phyloP scores from a whole-genome alignment of 2,113 vertebrate species.

The Grantiella picta region DNA sequence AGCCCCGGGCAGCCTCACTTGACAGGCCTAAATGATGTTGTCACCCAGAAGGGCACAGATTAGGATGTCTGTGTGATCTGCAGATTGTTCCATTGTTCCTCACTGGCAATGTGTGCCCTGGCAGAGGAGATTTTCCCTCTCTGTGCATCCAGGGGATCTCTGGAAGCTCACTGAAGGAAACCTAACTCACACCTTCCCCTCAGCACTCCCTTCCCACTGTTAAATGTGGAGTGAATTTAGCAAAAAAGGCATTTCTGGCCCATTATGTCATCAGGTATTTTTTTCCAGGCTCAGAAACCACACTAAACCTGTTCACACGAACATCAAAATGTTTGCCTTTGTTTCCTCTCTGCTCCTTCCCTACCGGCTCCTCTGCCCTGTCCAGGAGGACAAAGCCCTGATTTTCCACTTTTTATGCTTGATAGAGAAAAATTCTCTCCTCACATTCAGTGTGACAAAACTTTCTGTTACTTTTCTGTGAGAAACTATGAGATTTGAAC shows the following conservation, averaged over 20 bases:
- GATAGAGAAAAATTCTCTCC: background rate
- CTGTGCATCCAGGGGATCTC: background rate
- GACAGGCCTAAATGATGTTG: background rate
- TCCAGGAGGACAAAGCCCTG: background rate
- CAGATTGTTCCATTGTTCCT: accelerated
- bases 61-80: background rate
- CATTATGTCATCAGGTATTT: background rate
- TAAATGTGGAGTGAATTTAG: background rate
- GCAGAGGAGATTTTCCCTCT: background rate
- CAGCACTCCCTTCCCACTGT: background rate
- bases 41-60: background rate
- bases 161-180: background rate
- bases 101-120: accelerated
- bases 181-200: background rate
- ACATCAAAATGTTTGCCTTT: background rate
- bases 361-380: background rate
- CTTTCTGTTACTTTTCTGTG: background rate
- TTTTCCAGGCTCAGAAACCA: background rate
- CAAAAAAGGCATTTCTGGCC: background rate
- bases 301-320: background rate
- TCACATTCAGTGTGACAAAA: background rate
- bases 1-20: background rate
- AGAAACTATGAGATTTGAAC: background rate
- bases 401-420: background rate
- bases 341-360: background rate